A percentile compares a stretch with the other conserved stretches of the same genome.
These are phyloP conservation scores for Sphaerophoria rueppellii DNA, from an alignment of 2,888 invertebrate species.

Conservation along the genomic window DNA sequence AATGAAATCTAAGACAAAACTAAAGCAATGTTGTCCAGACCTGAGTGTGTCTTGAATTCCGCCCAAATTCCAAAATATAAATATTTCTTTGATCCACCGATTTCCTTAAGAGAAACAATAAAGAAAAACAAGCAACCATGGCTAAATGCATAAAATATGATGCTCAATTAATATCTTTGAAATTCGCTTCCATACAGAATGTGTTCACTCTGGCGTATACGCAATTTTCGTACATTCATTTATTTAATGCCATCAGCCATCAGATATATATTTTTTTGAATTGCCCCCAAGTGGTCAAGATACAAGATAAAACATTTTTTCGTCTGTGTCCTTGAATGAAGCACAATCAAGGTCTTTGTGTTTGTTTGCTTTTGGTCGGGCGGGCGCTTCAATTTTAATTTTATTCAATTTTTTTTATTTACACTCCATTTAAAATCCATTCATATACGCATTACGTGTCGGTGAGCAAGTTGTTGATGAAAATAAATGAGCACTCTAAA, in stretches of 20 bases:
- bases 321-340: slow-evolving; percentile 45
- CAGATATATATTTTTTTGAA: too few relatives aligned
- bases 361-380: slow-evolving; percentile 15
- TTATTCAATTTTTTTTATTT: slow-evolving; percentile 41
- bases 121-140: too few relatives aligned
- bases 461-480: slow-evolving; percentile 54
- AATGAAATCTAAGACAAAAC: too few relatives aligned
- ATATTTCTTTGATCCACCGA: too few relatives aligned
- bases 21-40: too few relatives aligned
- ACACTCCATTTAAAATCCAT: slow-evolving; percentile 68
- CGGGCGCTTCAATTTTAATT: slow-evolving; percentile 23
- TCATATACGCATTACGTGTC: slow-evolving; percentile 67
- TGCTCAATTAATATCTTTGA: too few relatives aligned
- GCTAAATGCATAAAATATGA: too few relatives aligned
- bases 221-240: slow-evolving; percentile 11
- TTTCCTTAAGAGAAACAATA: too few relatives aligned
- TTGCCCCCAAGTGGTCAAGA: too few relatives aligned
- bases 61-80: too few relatives aligned
- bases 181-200: background rate
- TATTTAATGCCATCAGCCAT: too few relatives aligned
- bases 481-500: slow-evolving; percentile 69
- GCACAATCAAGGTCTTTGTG: slow-evolving; percentile 37
- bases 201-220: slow-evolving; percentile 36
- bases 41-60: too few relatives aligned
- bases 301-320: slow-evolving; percentile 9